Conservation (phyloP, 2,797 vertebrate genomes). For the Propithecus deckenii region DNA sequence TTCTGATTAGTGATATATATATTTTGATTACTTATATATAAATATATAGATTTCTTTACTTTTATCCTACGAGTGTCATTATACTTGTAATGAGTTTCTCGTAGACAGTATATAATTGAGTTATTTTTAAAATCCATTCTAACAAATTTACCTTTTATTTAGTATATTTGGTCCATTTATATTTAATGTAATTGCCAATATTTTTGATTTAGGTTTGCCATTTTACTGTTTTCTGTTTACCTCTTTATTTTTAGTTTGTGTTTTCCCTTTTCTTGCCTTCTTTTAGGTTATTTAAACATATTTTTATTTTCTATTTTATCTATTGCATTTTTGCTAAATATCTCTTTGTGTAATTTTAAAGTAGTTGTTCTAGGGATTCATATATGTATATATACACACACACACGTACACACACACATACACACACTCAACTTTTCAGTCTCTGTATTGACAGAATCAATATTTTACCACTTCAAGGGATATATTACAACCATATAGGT, state of each 20-base stretch:
- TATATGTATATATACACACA: not conserved
- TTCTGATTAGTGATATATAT: not conserved
- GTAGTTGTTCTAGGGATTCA: not conserved
- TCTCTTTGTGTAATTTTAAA: slow-evolving; percentile 34
- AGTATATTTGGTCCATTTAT: not conserved
- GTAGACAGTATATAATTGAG: not conserved
- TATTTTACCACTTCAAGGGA: not conserved
- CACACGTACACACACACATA: too few species aligned
- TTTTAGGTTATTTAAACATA: not conserved
- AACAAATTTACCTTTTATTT: not conserved
- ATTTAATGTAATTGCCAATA: slow-evolving; percentile 14
- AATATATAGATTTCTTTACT: not conserved
- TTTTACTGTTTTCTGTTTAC: not conserved
- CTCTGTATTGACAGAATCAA: not conserved
- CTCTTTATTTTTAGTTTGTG: not conserved
- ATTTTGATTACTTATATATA: not conserved
- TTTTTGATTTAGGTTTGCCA: not conserved
- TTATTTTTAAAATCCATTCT: not conserved
- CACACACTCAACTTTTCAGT: not conserved
- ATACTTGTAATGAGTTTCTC: not conserved
- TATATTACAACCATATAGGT: not conserved
- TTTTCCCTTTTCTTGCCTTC: not conserved
- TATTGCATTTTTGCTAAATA: not conserved
- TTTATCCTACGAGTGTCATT: not conserved
- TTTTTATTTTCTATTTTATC: not conserved